A percentile compares a stretch with the other conserved stretches of the same genome.
phyloP scores from a whole-genome alignment of 2,888 invertebrate genomes.

The Gymnoscelis rufifasciata region DNA sequence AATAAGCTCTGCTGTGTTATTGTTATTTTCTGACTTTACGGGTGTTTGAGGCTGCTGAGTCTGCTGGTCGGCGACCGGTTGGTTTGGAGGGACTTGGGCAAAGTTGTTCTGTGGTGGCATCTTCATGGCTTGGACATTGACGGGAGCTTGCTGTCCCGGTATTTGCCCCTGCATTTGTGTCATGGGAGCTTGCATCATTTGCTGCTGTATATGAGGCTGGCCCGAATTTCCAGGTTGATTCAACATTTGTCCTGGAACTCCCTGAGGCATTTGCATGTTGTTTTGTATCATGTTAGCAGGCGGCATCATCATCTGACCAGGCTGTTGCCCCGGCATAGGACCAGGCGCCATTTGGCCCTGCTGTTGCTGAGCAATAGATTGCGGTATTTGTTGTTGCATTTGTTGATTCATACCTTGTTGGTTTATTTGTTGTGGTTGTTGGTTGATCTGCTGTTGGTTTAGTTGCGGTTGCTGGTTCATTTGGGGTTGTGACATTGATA shows the following conservation, averaged over 20 bases:
- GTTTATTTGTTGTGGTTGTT: slow-evolving; percentile 24
- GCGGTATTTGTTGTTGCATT: slow-evolving; percentile 24
- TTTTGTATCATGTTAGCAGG: slow-evolving; percentile 35
- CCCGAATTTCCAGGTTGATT: slow-evolving; percentile 29
- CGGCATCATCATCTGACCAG: slow-evolving; percentile 43
- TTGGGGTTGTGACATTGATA: slow-evolving; percentile 9
- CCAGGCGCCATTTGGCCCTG: slow-evolving; percentile 34
- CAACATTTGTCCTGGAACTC: slow-evolving; percentile 29
- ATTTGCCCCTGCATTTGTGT: slow-evolving; percentile 29
- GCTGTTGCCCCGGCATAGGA: slow-evolving; percentile 41
- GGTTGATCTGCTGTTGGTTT: slow-evolving; percentile 27
- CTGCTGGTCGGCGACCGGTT: slow-evolving; percentile 26
- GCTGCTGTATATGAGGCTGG: slow-evolving; percentile 15
- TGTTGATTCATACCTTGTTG: slow-evolving; percentile 34
- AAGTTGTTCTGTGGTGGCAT: slow-evolving; percentile 27
- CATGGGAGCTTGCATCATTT: slow-evolving; percentile 32
- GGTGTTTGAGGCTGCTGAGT: slow-evolving; percentile 49
- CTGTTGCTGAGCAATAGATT: slow-evolving; percentile 22
- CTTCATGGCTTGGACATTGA: slow-evolving; percentile 36
- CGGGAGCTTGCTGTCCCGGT: slow-evolving; percentile 18
- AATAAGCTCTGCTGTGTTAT: slow-evolving; percentile 87
- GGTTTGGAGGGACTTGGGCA: slow-evolving; percentile 13
- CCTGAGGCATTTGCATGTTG: slow-evolving; percentile 35
- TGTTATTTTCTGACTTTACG: slow-evolving; percentile 63
- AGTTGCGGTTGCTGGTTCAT: slow-evolving; percentile 26